Evolutionary conservation across 2,113 vertebrate species (phyloP), one percentile per base, ranked within the genome.

Genomic region (Marmota monax): DNA sequence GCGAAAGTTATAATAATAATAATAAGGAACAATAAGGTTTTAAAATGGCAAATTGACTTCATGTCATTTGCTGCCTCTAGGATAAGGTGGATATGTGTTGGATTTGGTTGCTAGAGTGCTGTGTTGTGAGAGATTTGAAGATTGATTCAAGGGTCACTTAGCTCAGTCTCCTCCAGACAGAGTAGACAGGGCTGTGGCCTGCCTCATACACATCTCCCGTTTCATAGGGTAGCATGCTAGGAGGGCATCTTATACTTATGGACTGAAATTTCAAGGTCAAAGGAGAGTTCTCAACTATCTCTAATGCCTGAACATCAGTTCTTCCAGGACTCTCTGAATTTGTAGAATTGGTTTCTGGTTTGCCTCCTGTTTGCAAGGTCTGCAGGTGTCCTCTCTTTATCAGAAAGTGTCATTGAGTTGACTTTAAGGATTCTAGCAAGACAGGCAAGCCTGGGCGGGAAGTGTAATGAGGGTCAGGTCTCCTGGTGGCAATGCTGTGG

Each of bases 131-230:
- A 22, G 17, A 58, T 73, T 14, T 32, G 86, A 61, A 61, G 39
- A 32, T 63, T 1, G 16, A 61, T 13, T 61, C 29, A 23, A 17
- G 20, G 16, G 3, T 87, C 87, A 45, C 1, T 87, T 53, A 61
- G 42, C 7, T 16, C 27, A 20, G 29, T 77, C 39, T 58, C 29
- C 34, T 45, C n/a, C 48, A 22, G 65, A 12, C 20, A 17, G 10
- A 1, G 69, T 45, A 7, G 12, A 7, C 23, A 53, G 12, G 42
- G 16, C 34, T 3, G 5, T 56, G 37, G 16, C 51, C 42, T 6
- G 13, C 0, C 0, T 23, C n/a, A 37, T 10, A 4, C 14, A 4
- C 45, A 51, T 22, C 42, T 87, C 45, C 22, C 5, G 7, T 45
- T 45, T 45, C 45, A 45, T 45, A 45, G 45, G n/a, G n/a, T n/a